phyloP scores from a whole-genome alignment of 2,797 vertebrate species.

The Sardinella longiceps region DNA sequence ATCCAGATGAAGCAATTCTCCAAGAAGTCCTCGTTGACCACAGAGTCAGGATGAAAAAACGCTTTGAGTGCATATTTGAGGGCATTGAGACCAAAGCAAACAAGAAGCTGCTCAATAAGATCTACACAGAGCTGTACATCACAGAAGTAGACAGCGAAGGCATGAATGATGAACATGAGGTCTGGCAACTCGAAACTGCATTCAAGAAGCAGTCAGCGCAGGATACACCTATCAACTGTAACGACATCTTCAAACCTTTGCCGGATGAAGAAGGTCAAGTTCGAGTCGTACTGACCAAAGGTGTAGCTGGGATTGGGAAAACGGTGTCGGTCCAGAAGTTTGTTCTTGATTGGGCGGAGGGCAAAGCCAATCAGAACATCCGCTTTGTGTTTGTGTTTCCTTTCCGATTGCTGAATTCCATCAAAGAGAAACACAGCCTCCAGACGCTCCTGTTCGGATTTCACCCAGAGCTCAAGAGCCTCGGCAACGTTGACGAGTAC shows the following conservation, averaged over 20 bases:
- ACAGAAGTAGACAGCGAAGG: background rate
- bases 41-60: background rate
- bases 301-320: constrained; percentile 39
- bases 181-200: background rate
- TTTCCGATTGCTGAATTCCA: background rate
- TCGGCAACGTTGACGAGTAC: background rate
- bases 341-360: constrained; percentile 34
- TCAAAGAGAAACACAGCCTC: constrained; percentile 20
- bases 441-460: constrained; percentile 21
- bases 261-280: background rate
- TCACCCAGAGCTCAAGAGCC: background rate
- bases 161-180: constrained; percentile 15
- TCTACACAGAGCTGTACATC: constrained; percentile 34
- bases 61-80: background rate
- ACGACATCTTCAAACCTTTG: constrained; percentile 20
- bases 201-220: background rate
- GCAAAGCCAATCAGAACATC: background rate
- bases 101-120: background rate
- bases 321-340: constrained; percentile 41
- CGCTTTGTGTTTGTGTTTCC: constrained; percentile 11
- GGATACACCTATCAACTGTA: background rate
- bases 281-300: constrained; percentile 17
- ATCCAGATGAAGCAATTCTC: background rate
- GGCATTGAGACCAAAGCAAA: background rate
- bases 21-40: background rate